phyloP scores from a whole-genome alignment of 2,113 vertebrate species.

The Tragulus kanchil region DNA sequence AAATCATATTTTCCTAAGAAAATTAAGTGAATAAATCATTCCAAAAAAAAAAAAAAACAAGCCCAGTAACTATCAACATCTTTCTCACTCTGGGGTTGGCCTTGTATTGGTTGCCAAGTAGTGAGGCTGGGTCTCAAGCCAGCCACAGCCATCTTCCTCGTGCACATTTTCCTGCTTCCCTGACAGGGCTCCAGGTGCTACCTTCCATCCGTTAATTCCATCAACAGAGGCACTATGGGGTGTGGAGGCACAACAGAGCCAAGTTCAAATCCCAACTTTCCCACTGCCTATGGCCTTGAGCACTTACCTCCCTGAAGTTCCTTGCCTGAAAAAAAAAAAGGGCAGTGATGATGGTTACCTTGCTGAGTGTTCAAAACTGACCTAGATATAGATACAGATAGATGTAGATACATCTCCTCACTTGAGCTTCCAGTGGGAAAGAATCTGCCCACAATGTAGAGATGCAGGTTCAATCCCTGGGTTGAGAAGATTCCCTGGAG shows the following conservation, averaged over 20 bases:
- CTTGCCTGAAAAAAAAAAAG: background rate
- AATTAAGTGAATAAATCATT: constrained; percentile 59
- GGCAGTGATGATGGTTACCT: background rate
- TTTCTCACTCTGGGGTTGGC: background rate
- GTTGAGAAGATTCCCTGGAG: background rate
- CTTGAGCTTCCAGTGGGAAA: background rate
- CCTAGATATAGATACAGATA: background rate
- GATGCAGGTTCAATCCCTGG: background rate
- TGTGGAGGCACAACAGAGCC: background rate
- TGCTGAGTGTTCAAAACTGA: background rate
- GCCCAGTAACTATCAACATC: background rate
- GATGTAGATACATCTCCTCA: background rate
- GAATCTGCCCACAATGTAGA: background rate
- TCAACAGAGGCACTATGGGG: background rate
- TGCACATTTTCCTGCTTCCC: background rate
- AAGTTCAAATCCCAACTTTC: background rate
- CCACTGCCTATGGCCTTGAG: background rate
- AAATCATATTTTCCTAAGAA: background rate
- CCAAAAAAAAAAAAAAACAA: background rate
- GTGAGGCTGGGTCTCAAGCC: background rate
- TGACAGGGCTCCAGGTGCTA: background rate
- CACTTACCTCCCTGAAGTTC: background rate
- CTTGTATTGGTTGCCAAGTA: background rate
- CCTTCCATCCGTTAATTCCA: background rate
- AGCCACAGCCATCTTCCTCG: background rate